phyloP scores from a whole-genome alignment of 2,888 invertebrate genomes.

The Anthoptus insignis region DNA sequence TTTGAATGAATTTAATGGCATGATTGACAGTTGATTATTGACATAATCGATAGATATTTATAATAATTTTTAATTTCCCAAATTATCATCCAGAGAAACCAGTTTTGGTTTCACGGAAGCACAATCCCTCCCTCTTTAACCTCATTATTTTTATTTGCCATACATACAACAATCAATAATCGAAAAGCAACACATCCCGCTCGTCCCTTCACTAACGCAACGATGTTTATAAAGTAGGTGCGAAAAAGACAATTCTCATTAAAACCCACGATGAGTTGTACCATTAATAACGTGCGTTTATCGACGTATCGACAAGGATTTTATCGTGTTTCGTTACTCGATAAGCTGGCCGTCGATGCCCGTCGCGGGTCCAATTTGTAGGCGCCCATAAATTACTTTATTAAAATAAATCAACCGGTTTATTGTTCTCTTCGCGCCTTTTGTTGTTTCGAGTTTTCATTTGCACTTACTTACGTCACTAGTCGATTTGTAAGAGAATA shows the following conservation, averaged over 20 bases:
- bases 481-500: not conserved
- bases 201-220: constrained; percentile 2
- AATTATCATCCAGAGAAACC: too few relatives aligned
- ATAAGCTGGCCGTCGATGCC: constrained; percentile 72
- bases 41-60: too few relatives aligned
- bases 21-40: too few relatives aligned
- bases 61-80: too few relatives aligned
- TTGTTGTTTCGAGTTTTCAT: constrained; percentile 61
- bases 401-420: constrained; percentile 83
- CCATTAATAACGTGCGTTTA: constrained; percentile 73
- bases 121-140: too few relatives aligned
- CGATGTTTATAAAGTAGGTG: constrained; percentile 33
- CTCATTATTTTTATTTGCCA: too few relatives aligned
- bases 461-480: constrained; percentile 5
- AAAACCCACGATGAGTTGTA: constrained; percentile 69
- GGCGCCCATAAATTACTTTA: constrained; percentile 82
- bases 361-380: constrained; percentile 82
- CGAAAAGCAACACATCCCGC: too few relatives aligned
- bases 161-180: too few relatives aligned
- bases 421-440: constrained; percentile 84
- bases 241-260: constrained; percentile 61
- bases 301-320: constrained; percentile 74
- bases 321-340: constrained; percentile 75
- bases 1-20: too few relatives aligned
- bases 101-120: too few relatives aligned